Evolutionary conservation across 1,140 invertebrate species (phyloP).

Genomic region (Zaprionus africanus): DNA sequence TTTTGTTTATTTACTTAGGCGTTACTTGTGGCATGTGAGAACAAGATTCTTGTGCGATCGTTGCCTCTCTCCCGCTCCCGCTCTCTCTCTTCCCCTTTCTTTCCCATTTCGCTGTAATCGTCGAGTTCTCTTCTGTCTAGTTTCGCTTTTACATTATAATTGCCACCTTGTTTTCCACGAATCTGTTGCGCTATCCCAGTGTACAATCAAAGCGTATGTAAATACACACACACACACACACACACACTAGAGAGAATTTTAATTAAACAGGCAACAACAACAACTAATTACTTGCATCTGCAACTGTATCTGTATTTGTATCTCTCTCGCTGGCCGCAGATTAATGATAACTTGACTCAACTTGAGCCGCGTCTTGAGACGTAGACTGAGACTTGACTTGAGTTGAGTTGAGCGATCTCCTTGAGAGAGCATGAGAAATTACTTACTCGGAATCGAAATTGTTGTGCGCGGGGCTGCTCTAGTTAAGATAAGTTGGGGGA

Average conservation of each 20-base stretch:
- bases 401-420: constrained; percentile 35
- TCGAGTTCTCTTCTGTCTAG: constrained; percentile 35
- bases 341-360: constrained; percentile 45
- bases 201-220: constrained; percentile 62
- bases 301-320: constrained; percentile 27
- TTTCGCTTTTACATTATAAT: constrained; percentile 61
- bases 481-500: constrained; percentile 33
- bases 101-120: not conserved
- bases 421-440: constrained; percentile 70
- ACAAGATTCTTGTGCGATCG: constrained; percentile 16
- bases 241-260: constrained; percentile 54
- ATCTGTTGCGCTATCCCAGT: constrained; percentile 38
- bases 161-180: constrained; percentile 77
- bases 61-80: not conserved
- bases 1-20: constrained; percentile 53
- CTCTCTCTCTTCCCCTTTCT: not conserved
- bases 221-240: constrained; percentile 4
- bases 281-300: constrained; percentile 56
- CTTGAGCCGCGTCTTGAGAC: constrained; percentile 26
- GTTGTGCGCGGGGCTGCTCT: constrained; percentile 52
- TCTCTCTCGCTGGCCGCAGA: constrained; percentile 28
- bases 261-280: constrained; percentile 62
- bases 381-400: not conserved
- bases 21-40: constrained; percentile 35
- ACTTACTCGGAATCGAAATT: constrained; percentile 76